phyloP scores from a whole-genome alignment of 2,797 vertebrate genomes.

The Neosilurus hyrtlii region DNA sequence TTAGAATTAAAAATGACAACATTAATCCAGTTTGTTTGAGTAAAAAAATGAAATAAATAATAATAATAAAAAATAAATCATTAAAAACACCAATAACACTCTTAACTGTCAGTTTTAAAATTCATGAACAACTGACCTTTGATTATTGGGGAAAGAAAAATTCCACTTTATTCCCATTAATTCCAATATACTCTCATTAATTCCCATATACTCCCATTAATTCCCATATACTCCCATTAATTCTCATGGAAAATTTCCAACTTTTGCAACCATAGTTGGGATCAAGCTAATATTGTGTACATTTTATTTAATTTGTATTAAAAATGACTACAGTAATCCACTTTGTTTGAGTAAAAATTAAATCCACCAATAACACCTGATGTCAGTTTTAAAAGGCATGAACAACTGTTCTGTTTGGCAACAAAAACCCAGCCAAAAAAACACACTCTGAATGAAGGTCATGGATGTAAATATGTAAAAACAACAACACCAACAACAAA shows the following conservation, averaged over 20 bases:
- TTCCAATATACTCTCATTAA: too few species aligned
- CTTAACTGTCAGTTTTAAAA: neutral
- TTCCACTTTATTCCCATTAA: too few species aligned
- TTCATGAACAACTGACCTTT: neutral
- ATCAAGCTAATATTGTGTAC: too few species aligned
- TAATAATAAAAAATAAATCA: neutral
- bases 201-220: too few species aligned
- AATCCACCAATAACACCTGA: neutral
- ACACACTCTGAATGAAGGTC: neutral
- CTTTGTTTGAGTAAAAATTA: too few species aligned
- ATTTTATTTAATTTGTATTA: too few species aligned
- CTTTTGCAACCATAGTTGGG: too few species aligned
- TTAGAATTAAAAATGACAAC: neutral
- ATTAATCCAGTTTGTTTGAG: neutral
- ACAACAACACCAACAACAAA: neutral
- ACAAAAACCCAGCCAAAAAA: neutral
- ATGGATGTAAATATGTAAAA: neutral
- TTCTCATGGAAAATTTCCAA: too few species aligned
- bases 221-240: too few species aligned
- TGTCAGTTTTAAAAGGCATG: conserved; percentile 5
- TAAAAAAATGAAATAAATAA: neutral
- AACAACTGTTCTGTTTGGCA: conserved; percentile 6
- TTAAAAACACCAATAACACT: neutral
- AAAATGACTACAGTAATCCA: too few species aligned
- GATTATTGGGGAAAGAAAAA: too few species aligned